Evolutionary conservation across 1,140 invertebrate species (phyloP).

Genomic region (Lethrus apterus): DNA sequence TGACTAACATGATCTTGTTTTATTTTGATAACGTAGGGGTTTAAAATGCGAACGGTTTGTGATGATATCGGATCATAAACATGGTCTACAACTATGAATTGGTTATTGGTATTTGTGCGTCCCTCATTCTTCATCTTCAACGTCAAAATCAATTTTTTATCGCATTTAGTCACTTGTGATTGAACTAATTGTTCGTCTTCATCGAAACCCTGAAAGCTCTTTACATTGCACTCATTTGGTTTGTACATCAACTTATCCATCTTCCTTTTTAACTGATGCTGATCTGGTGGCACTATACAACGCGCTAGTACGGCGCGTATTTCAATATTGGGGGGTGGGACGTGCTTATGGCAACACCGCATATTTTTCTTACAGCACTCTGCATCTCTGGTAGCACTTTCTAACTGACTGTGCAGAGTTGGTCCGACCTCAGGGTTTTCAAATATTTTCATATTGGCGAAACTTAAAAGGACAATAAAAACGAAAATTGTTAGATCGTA

Average conservation of each 20-base stretch:
- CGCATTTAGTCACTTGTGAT: conserved; percentile 28
- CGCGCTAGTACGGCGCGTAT: conserved; percentile 30
- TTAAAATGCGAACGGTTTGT: conserved; percentile 38
- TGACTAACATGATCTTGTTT: conserved; percentile 41
- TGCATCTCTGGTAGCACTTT: conserved; percentile 18
- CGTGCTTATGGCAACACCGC: conserved; percentile 20
- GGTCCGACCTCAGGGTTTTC: too few relatives aligned
- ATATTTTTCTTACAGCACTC: conserved; percentile 24
- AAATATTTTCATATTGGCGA: too few relatives aligned
- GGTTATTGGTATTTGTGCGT: conserved; percentile 34
- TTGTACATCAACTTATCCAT: conserved; percentile 14
- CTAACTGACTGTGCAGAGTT: conserved; percentile 13
- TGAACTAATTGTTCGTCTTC: conserved; percentile 22
- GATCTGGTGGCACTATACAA: conserved; percentile 20
- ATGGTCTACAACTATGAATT: conserved; percentile 44
- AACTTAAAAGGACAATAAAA: too few relatives aligned
- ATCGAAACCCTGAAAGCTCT: conserved; percentile 24
- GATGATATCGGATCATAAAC: conserved; percentile 39
- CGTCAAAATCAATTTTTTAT: conserved; percentile 33
- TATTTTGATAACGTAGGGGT: conserved; percentile 44
- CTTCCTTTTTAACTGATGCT: conserved; percentile 9
- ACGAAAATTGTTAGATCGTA: too few relatives aligned
- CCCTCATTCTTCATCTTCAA: conserved; percentile 32
- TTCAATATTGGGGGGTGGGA: conserved; percentile 29
- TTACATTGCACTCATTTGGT: conserved; percentile 13